Percentiles rank a stretch among this genome's conserved stretches.
Evolutionary conservation across 2,797 vertebrate genomes (phyloP).

Genomic region (Setipinna tenuifilis): DNA sequence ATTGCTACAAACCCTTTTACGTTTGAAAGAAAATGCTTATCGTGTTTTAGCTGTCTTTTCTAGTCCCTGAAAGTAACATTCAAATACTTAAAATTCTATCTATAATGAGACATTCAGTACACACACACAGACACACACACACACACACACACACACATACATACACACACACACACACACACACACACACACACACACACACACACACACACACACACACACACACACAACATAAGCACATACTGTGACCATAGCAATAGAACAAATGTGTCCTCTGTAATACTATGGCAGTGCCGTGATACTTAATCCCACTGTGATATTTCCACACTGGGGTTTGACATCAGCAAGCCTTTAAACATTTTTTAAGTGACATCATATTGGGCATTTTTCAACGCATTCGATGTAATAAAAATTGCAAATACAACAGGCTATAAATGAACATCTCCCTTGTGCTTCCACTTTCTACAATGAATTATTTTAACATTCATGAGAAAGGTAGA

Average conservation of each 20-base stretch:
- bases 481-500: conserved; percentile 75
- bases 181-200: conserved; percentile 14
- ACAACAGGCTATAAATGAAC: conserved; percentile 58
- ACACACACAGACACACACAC: conserved; percentile 43
- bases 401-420: conserved; percentile 69
- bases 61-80: conserved; percentile 80
- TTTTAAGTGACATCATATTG: conserved; percentile 57
- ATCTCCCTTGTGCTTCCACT: conserved; percentile 71
- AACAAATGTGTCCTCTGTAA: not conserved
- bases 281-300: conserved; percentile 42
- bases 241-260: conserved; percentile 45
- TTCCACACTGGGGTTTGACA: conserved; percentile 52
- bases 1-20: conserved; percentile 83
- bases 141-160: conserved; percentile 41
- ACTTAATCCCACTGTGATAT: conserved; percentile 56
- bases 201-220: conserved; percentile 32
- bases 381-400: conserved; percentile 74
- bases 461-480: conserved; percentile 71
- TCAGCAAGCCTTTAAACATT: conserved; percentile 56
- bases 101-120: conserved; percentile 70
- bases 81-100: conserved; percentile 63
- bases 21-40: conserved; percentile 73
- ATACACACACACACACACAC: conserved; percentile 51
- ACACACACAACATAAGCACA: conserved; percentile 57
- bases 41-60: conserved; percentile 72